Evolutionary conservation across 2,113 vertebrate species (phyloP), one percentile per base, ranked within the genome.

Genomic region (Cisticola juncidis): DNA sequence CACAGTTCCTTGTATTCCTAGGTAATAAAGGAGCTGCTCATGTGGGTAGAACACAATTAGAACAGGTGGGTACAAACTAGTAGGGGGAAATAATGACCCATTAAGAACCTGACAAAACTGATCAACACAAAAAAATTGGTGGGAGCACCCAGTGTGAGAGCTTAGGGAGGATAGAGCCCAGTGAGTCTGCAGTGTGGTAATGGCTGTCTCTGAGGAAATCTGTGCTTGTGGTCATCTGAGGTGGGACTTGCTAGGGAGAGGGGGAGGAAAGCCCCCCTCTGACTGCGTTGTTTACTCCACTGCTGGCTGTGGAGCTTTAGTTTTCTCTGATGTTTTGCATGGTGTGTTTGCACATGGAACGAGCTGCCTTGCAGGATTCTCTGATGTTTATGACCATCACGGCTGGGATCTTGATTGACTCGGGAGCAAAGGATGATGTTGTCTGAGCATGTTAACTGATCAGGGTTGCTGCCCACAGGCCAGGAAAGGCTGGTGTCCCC

Each of bases 311-410:
- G 81, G 54, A 64, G 72, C 65, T 93, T 83, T 86, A 26, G 77
- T 70, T 95, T 68, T 90, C 79, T 80, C 44, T 76, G 48, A 57
- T 42, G 71, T 82, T 87, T 90, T 70, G 72, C 73, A 71, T 74
- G 76, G 79, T 58, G 73, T 96, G 93, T 96, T 96, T 96, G 93
- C 85, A 86, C 91, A 95, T 64, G 82, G 92, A 90, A 95, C 1
- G 12, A 96, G 86, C 91, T 86, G 95, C 92, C 91, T 84, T 71
- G 91, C 94, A 81, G 94, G 96, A 68, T 78, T 86, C 96, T 96
- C 92, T 97, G 96, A 97, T 96, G 95, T 96, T 97, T 96, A 96
- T 71, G 86, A 58, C 72, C 76, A 13, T 86, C 92, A 28, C 94
- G 70, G 92, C 92, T 96, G 94, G 88, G 96, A 77, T 81, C 83